These are phyloP conservation scores for Poeciliopsis turneri DNA, from an alignment of 2,797 vertebrate genomes.

Conservation along the genomic window DNA sequence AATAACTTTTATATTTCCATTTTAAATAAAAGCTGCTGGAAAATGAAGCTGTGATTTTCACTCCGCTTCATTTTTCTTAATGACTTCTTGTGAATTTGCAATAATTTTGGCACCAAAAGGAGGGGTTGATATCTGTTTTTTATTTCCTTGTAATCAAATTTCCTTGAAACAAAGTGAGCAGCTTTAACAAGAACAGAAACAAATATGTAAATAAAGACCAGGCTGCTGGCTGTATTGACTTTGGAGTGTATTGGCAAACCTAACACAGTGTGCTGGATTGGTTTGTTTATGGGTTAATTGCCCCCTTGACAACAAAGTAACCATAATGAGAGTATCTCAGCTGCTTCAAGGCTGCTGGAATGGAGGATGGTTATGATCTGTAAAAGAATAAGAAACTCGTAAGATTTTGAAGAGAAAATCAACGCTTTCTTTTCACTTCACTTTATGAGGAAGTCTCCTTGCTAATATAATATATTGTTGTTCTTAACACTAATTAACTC, in stretches of 20 bases:
- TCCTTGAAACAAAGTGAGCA: not conserved
- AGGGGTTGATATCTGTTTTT: not conserved
- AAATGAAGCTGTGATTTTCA: not conserved
- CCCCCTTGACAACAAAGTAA: constrained; percentile 42
- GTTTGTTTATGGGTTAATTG: constrained; percentile 58
- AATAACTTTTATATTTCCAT: not conserved
- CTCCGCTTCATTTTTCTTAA: not conserved
- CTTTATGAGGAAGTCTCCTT: not conserved
- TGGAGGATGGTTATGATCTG: constrained; percentile 7
- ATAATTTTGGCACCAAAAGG: not conserved
- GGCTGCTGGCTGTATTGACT: constrained; percentile 36
- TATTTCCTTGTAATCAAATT: not conserved
- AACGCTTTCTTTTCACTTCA: not conserved
- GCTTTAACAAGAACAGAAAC: constrained; percentile 51
- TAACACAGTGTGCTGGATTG: constrained; percentile 46
- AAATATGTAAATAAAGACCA: constrained; percentile 64
- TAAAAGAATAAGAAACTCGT: constrained; percentile 1
- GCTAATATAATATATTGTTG: not conserved
- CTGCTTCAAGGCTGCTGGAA: constrained; percentile 13
- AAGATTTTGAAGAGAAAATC: not conserved
- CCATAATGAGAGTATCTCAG: constrained; percentile 44
- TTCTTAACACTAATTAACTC: not conserved
- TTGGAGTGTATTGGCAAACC: constrained; percentile 39
- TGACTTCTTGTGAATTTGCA: not conserved
- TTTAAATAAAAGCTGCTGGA: not conserved